A percentile compares a stretch with the other conserved stretches of the same genome.
These are phyloP conservation scores for Ovis canadensis DNA, from an alignment of 2,113 vertebrate species.

Conservation along the genomic window DNA sequence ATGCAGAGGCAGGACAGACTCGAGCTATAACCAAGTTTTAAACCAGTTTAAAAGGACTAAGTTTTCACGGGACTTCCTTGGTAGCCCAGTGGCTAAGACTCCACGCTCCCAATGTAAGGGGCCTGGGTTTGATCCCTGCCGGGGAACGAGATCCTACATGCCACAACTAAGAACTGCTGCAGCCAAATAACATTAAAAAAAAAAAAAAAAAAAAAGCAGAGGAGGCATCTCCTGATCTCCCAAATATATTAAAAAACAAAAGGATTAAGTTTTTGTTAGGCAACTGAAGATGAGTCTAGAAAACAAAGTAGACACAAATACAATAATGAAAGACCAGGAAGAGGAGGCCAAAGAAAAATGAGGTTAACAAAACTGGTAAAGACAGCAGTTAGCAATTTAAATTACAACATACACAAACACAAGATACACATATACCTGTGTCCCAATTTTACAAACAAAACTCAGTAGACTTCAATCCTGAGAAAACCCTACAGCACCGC, in stretches of 20 bases:
- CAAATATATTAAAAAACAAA: background rate
- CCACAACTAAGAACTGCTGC: background rate
- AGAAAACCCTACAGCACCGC: background rate
- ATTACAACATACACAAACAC: background rate
- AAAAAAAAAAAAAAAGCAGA: background rate
- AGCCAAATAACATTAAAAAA: background rate
- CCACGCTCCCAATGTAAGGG: background rate
- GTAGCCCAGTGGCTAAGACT: background rate
- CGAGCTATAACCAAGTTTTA: background rate
- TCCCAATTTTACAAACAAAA: background rate
- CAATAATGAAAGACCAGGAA: background rate
- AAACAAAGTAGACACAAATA: background rate
- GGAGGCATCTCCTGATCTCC: background rate
- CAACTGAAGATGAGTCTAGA: background rate
- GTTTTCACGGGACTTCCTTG: background rate
- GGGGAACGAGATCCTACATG: background rate
- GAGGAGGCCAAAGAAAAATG: background rate
- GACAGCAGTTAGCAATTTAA: background rate
- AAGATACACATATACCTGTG: background rate
- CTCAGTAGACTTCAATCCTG: background rate
- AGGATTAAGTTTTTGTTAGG: background rate
- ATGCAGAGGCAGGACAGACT: background rate
- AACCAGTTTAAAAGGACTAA: background rate
- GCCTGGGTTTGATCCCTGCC: background rate
- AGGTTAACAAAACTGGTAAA: background rate